Base-by-base conservation (phyloP, 2,888 invertebrate species). In the Lasioglossum malachurum region DNA sequence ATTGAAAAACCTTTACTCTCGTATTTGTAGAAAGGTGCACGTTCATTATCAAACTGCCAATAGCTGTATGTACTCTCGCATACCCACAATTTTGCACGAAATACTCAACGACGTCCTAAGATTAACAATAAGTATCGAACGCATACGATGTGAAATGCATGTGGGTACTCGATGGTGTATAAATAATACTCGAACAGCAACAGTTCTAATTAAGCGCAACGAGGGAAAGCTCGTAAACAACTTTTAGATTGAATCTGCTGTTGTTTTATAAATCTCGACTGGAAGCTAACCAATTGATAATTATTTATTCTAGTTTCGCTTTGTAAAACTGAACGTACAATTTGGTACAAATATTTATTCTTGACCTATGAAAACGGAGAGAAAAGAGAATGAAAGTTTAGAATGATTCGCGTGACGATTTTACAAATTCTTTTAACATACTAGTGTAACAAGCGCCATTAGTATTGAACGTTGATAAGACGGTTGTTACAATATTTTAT, bases 31-130 rank as follows among this genome's bases (percentile, higher is more conserved):
- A 79, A 78, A 85, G 82, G 75, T 71, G 79, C 89, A 83, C 82
- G 84, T 89, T 88, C 80, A 82, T 90, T 90, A 85, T 83, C 80
- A 82, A 81, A 75, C 82, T 80, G 80, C 88, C 81, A 86, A 84
- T 87, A 89, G 80, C 80, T 73, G 75, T 84, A 75, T 74, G 78
- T 84, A 80, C 81, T 85, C 69, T 80, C 83, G 73, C 82, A 71
- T 83, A 79, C 80, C 71, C 75, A 83, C 72, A 57, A 75, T 89
- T 81, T 83, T 79, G 46, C 78, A 86, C 80, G 86, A 83, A 81
- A 75, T 89, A 89, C 83, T 89, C 77, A 78, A 81, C 89, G 78
- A 83, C 87, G 77, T 87, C 83, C 87, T 72, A 77, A 81, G 77
- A 89, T 87, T 83, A 89, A 89, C 67, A 67, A 81, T 87, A 88